Evolutionary conservation across 2,113 vertebrate genomes (phyloP).

Genomic region (Cettia cetti): DNA sequence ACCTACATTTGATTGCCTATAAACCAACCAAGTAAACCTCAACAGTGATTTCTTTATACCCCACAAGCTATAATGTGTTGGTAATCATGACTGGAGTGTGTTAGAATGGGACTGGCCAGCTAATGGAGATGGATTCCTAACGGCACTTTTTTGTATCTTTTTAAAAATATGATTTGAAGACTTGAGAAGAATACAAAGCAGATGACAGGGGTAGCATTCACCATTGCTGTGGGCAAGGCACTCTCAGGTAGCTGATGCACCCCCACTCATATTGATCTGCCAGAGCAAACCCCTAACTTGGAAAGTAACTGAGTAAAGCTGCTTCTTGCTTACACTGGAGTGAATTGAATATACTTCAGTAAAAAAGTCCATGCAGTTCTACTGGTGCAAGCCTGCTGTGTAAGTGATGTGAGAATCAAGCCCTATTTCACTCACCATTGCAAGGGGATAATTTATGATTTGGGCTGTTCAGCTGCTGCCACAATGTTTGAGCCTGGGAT

Average conservation of each 20-base stretch:
- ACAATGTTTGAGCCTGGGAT: fast-evolving
- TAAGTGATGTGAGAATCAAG: background rate
- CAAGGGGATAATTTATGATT: background rate
- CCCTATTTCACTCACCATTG: background rate
- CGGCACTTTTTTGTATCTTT: background rate
- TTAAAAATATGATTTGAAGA: background rate
- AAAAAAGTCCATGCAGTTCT: background rate
- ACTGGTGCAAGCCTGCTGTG: background rate
- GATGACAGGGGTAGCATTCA: fast-evolving
- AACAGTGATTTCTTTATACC: background rate
- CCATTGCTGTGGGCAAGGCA: background rate
- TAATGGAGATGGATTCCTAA: background rate
- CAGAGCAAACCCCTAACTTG: background rate
- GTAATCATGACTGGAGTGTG: too few species aligned
- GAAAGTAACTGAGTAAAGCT: background rate
- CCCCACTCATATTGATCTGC: background rate
- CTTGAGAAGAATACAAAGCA: background rate
- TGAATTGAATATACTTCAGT: background rate
- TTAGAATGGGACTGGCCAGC: background rate
- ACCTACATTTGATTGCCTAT: background rate
- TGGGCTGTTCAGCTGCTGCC: background rate
- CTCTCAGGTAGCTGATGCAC: background rate
- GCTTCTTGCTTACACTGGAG: background rate
- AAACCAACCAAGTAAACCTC: background rate
- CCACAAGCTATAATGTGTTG: fast-evolving